Evolutionary conservation across 1,140 invertebrate species (phyloP).

Genomic region (Drosophila tani): DNA sequence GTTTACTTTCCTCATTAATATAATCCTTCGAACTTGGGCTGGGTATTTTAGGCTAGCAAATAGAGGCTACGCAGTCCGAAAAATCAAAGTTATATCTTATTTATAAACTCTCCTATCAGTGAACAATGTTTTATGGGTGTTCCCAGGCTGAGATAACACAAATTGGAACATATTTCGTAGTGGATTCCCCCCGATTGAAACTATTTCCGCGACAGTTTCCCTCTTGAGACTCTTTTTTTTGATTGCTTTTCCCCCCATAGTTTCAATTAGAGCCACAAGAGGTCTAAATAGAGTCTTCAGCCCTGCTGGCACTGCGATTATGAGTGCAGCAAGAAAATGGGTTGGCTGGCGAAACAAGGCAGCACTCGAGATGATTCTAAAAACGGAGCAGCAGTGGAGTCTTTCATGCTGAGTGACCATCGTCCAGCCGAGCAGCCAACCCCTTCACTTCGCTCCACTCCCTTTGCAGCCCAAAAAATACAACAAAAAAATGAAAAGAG

Average conservation of each 20-base stretch:
- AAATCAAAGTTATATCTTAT: slow-evolving; percentile 13
- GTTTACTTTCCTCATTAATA: slow-evolving; percentile 28
- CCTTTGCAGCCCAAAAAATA: slow-evolving; percentile 14
- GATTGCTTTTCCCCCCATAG: slow-evolving; percentile 22
- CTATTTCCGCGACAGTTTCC: slow-evolving; percentile 24
- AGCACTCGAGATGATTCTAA: slow-evolving; percentile 69
- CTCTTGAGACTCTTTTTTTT: slow-evolving; percentile 41
- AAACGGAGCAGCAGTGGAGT: slow-evolving; percentile 52
- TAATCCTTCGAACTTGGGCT: slow-evolving; percentile 19
- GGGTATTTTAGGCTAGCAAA: slow-evolving; percentile 4
- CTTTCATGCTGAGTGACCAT: slow-evolving; percentile 80
- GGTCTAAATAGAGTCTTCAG: slow-evolving; percentile 20
- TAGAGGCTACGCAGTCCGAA: too few species aligned
- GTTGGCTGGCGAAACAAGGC: slow-evolving; percentile 51
- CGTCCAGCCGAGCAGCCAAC: slow-evolving; percentile 36
- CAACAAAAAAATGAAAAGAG: slow-evolving; percentile 23
- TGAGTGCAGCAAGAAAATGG: slow-evolving; percentile 74
- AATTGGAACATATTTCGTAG: slow-evolving; percentile 27
- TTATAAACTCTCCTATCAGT: slow-evolving; percentile 19
- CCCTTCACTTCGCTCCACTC: slow-evolving; percentile 20
- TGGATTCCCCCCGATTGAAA: neutral
- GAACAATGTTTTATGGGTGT: slow-evolving; percentile 11
- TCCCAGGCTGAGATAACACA: slow-evolving; percentile 16
- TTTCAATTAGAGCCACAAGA: slow-evolving; percentile 48
- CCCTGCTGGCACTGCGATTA: slow-evolving; percentile 42